phyloP scores from a whole-genome alignment of 2,888 invertebrate genomes.

The Incurvaria masculella region DNA sequence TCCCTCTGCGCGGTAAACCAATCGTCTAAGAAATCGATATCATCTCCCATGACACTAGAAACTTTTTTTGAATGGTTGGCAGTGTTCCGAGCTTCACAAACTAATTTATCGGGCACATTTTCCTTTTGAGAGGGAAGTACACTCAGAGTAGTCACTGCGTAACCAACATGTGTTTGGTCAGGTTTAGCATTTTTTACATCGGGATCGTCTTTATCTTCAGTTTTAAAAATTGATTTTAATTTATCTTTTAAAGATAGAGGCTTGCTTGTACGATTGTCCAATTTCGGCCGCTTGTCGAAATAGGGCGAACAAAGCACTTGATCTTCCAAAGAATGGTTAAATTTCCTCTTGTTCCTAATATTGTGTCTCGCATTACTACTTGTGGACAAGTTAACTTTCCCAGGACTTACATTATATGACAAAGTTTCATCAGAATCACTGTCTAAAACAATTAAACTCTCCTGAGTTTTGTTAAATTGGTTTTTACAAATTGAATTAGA shows the following conservation, averaged over 20 bases:
- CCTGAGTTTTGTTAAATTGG: constrained; percentile 12
- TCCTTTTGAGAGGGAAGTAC: constrained; percentile 30
- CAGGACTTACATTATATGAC: constrained; percentile 16
- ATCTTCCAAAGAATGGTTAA: constrained; percentile 22
- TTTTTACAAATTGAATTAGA: background rate
- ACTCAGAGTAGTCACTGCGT: too few relatives aligned
- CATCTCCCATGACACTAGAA: too few relatives aligned
- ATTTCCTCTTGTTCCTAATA: constrained; percentile 31
- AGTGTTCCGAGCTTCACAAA: too few relatives aligned
- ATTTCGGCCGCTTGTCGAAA: constrained; percentile 37
- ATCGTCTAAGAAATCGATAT: too few relatives aligned
- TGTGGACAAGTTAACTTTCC: background rate
- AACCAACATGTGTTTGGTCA: constrained; percentile 22
- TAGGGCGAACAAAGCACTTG: constrained; percentile 32
- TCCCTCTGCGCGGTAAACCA: too few relatives aligned
- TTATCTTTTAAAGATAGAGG: constrained; percentile 31
- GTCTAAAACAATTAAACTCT: constrained; percentile 35
- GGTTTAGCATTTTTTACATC: constrained; percentile 5
- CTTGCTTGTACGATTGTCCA: constrained; percentile 21
- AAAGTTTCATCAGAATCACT: constrained; percentile 33
- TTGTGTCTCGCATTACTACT: too few relatives aligned
- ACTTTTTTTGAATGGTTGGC: too few relatives aligned
- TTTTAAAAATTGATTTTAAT: constrained; percentile 29
- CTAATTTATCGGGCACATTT: constrained; percentile 28
- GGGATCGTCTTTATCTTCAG: constrained; percentile 18